These are phyloP conservation scores for Cephus pygmeus DNA, from an alignment of 2,888 invertebrate genomes.

Conservation along the genomic window DNA sequence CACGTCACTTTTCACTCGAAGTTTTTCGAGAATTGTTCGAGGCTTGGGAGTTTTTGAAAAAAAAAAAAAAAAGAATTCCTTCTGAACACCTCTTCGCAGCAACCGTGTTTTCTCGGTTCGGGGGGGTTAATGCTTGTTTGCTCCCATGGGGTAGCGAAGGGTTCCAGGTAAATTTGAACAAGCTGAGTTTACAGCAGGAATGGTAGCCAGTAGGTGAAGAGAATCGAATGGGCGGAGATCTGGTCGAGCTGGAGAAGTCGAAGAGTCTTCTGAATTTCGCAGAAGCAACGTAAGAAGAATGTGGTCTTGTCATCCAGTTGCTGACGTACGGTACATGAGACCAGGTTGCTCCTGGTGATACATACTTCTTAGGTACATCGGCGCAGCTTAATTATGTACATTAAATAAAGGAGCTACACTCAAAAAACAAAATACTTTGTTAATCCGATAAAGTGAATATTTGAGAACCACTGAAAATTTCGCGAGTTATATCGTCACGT, in stretches of 20 bases:
- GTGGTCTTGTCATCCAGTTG: constrained; percentile 56
- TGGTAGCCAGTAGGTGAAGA: background rate
- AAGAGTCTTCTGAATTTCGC: constrained; percentile 28
- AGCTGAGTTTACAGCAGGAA: background rate
- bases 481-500: background rate
- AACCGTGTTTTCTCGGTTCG: background rate
- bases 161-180: constrained; percentile 1
- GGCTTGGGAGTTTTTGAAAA: background rate
- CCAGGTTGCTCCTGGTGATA: constrained; percentile 16
- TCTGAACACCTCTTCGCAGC: background rate
- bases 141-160: background rate
- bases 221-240: background rate
- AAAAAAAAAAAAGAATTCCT: background rate
- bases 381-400: background rate
- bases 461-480: background rate
- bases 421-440: background rate
- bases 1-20: background rate
- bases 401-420: background rate
- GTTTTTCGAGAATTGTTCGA: background rate
- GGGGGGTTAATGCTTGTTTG: background rate
- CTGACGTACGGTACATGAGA: constrained; percentile 55
- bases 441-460: background rate
- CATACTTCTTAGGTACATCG: background rate
- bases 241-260: background rate
- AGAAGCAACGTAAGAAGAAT: constrained; percentile 52